Evolutionary conservation across 2,797 vertebrate species (phyloP).

Genomic region (Mareca strepera): DNA sequence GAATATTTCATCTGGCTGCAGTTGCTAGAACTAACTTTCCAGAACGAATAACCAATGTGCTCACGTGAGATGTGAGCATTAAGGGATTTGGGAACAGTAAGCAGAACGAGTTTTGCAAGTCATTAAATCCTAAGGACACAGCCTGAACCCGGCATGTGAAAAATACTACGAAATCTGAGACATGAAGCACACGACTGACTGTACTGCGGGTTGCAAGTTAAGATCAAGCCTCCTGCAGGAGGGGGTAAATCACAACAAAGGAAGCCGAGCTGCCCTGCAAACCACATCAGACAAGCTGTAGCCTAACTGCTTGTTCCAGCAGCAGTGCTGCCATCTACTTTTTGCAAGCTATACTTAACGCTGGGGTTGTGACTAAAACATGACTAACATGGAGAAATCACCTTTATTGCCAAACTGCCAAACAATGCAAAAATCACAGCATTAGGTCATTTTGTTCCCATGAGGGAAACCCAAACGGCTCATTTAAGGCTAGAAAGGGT

Average conservation of each 20-base stretch:
- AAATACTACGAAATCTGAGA: not conserved
- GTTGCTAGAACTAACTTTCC: not conserved
- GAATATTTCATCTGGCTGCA: not conserved
- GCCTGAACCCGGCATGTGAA: not conserved
- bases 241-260: not conserved
- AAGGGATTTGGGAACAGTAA: not conserved
- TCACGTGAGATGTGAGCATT: not conserved
- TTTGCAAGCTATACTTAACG: not conserved
- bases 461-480: not conserved
- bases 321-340: not conserved
- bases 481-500: not conserved
- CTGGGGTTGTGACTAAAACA: not conserved
- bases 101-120: conserved; percentile 46
- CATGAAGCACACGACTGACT: not conserved
- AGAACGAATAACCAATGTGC: not conserved
- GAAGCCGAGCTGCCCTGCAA: not conserved
- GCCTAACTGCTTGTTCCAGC: not conserved
- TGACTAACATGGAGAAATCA: not conserved
- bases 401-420: not conserved
- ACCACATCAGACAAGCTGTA: not conserved
- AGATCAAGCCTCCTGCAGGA: not conserved
- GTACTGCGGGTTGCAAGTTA: not conserved
- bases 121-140: conserved; percentile 18
- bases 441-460: not conserved
- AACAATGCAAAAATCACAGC: not conserved